Evolutionary conservation across 2,113 vertebrate genomes (phyloP).

Genomic region (Platanista minor): DNA sequence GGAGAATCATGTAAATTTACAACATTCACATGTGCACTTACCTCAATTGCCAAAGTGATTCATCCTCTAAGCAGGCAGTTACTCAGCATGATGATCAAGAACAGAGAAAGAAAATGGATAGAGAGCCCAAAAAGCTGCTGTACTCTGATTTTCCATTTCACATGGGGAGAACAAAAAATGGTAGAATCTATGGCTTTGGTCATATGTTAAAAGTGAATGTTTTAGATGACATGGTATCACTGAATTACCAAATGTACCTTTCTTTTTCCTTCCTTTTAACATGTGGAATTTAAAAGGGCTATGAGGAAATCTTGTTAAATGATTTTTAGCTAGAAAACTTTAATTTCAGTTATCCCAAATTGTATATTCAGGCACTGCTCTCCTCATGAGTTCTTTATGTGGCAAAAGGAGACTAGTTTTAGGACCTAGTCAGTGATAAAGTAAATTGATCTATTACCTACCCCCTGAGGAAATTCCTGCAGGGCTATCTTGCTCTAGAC

Average conservation of each 20-base stretch:
- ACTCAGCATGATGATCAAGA: background rate
- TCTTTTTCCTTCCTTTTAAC: slow-evolving; percentile 1
- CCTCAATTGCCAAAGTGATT: background rate
- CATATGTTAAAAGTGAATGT: background rate
- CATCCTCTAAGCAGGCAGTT: background rate
- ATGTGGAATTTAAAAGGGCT: background rate
- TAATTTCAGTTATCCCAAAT: background rate
- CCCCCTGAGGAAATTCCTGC: slow-evolving; percentile 33
- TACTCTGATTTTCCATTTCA: background rate
- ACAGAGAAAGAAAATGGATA: background rate
- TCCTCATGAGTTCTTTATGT: background rate
- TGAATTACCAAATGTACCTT: background rate
- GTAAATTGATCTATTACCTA: slow-evolving; percentile 49
- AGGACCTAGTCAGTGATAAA: slow-evolving; percentile 11
- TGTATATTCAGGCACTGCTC: background rate
- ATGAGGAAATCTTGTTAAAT: background rate
- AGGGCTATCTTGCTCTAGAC: slow-evolving; percentile 13
- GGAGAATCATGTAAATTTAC: background rate
- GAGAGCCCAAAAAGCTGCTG: background rate
- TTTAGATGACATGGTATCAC: background rate
- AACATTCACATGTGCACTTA: background rate
- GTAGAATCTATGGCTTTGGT: background rate
- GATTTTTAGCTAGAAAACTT: slow-evolving; percentile 12
- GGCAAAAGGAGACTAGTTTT: background rate
- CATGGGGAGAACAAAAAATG: background rate